phyloP scores from a whole-genome alignment of 2,113 vertebrate species.

The Erythrolamprus reginae region DNA sequence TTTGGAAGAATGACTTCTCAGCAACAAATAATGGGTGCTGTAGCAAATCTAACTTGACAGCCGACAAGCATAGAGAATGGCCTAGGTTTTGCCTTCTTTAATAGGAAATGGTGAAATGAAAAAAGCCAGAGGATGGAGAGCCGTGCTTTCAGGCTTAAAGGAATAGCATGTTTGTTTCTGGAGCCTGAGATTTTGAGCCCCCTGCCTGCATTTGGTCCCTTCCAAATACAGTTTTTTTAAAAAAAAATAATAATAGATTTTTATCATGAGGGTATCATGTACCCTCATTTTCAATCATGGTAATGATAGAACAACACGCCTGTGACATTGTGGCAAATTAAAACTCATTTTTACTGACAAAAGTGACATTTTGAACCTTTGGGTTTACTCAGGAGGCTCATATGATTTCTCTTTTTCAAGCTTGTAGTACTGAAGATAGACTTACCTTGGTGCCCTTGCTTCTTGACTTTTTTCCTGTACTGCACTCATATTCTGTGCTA shows the following conservation, averaged over 20 bases:
- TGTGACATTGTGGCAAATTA: background rate
- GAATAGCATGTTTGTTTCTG: slow-evolving; percentile 10
- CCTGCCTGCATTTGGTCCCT: background rate
- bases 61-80: slow-evolving; percentile 46
- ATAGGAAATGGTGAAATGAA: slow-evolving; percentile 36
- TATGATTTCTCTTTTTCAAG: background rate
- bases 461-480: background rate
- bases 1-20: slow-evolving; percentile 60
- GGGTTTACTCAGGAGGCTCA: background rate
- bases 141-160: slow-evolving; percentile 12
- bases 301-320: background rate
- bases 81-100: slow-evolving; percentile 47
- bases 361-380: background rate
- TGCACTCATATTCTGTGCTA: background rate
- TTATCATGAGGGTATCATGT: no score
- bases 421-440: background rate
- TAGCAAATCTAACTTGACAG: slow-evolving; percentile 61
- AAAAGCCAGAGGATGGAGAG: slow-evolving; percentile 31
- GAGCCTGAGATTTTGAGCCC: slow-evolving; percentile 17
- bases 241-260: no score
- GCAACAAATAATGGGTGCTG: slow-evolving; percentile 55
- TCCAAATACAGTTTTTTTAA: background rate
- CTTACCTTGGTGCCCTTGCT: background rate
- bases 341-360: background rate
- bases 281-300: background rate